Evolutionary conservation across 2,113 vertebrate species (phyloP).

Genomic region (Pollimyrus isidori): DNA sequence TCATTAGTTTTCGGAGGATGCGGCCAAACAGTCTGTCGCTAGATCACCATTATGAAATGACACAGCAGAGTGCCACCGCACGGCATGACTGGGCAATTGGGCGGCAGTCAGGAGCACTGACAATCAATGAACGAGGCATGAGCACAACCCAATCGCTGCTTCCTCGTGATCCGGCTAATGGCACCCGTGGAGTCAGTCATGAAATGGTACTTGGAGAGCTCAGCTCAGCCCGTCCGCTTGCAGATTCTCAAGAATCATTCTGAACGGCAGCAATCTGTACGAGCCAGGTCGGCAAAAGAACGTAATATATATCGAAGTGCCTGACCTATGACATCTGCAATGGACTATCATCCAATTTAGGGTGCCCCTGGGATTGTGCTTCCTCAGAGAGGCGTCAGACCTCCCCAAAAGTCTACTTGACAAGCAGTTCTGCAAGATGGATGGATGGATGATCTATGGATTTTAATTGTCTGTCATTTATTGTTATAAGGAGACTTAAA

Average conservation of each 20-base stretch:
- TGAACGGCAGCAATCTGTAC: not conserved
- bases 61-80: conserved; percentile 32
- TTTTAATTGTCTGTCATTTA: not conserved
- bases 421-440: not conserved
- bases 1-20: conserved; percentile 68
- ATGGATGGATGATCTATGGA: not conserved
- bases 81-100: not conserved
- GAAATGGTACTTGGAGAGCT: not conserved
- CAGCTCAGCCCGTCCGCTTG: not conserved
- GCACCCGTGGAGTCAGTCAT: not conserved
- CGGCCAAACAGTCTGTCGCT: conserved; percentile 45
- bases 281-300: not conserved
- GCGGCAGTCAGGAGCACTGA: conserved; percentile 43
- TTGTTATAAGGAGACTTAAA: not conserved
- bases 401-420: not conserved
- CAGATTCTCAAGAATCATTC: not conserved
- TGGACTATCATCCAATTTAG: not conserved
- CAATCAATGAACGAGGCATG: conserved; percentile 21
- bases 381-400: not conserved
- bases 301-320: not conserved
- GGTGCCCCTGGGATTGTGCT: not conserved
- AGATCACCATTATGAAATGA: conserved; percentile 57
- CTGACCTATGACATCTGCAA: not conserved
- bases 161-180: not conserved
- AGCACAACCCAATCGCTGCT: conserved; percentile 21